phyloP scores from a whole-genome alignment of 92 coral and sea anemone genomes.

The Zoanthus solanderi region DNA sequence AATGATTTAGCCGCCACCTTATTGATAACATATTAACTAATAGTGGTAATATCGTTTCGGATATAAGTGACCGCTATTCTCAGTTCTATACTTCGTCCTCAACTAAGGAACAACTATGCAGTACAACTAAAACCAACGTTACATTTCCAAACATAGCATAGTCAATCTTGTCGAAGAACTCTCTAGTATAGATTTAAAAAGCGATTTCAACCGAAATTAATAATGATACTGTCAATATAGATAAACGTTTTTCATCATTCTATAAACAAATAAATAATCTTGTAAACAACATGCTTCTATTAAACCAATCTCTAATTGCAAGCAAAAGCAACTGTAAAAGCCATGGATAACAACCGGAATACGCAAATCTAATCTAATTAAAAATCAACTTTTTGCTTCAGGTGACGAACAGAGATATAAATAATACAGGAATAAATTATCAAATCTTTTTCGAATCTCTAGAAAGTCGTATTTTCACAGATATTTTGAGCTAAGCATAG shows the following conservation, averaged over 20 bases:
- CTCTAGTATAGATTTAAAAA: constrained; percentile 5
- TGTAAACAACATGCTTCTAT: constrained; percentile 44
- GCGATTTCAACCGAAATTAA: neutral
- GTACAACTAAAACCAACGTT: constrained; percentile 14
- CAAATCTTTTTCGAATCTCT: neutral
- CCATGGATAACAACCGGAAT: constrained; percentile 57
- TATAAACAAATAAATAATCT: constrained; percentile 40
- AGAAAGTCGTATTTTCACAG: neutral
- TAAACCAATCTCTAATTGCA: constrained; percentile 43
- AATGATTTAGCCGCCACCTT: constrained; percentile 50
- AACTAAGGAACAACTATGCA: neutral
- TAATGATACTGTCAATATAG: constrained; percentile 17
- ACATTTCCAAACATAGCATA: constrained; percentile 20
- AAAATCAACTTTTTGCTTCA: constrained; percentile 36
- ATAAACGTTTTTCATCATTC: constrained; percentile 39
- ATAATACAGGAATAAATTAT: no score
- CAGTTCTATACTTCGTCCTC: constrained; percentile 49
- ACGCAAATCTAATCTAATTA: constrained; percentile 34
- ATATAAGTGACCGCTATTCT: constrained; percentile 62
- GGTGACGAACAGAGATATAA: no score
- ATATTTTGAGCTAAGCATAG: no score
- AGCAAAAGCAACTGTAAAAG: constrained; percentile 15
- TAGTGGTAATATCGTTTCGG: constrained; percentile 56
- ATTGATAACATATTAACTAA: constrained; percentile 55
- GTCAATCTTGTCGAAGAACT: constrained; percentile 20